Conservation (phyloP, 2,888 invertebrate species). For the Eupithecia vulgata region DNA sequence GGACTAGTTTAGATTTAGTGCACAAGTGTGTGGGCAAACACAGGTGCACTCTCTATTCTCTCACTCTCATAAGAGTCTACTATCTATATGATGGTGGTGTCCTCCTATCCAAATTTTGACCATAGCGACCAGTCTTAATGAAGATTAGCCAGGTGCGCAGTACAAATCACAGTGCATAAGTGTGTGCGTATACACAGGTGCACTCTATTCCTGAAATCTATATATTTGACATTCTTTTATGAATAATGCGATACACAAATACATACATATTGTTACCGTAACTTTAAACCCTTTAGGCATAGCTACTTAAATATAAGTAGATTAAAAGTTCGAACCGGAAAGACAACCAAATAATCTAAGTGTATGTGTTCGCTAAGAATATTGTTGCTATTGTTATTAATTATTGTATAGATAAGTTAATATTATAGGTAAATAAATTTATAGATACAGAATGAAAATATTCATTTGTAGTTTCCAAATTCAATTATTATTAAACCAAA, state of each 20-base stretch:
- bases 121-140: no score
- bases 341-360: conserved; percentile 27
- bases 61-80: no score
- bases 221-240: neutral
- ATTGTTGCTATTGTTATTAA: conserved; percentile 78
- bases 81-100: no score
- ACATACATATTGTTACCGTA: neutral
- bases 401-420: conserved; percentile 58
- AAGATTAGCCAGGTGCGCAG: no score
- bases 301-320: neutral
- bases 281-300: neutral
- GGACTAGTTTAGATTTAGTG: no score
- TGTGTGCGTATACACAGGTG: no score
- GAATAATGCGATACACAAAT: neutral
- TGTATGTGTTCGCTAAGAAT: conserved; percentile 54
- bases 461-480: conserved; percentile 71
- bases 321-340: neutral
- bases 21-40: no score
- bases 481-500: conserved; percentile 66
- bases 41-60: no score
- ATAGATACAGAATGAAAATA: conserved; percentile 71
- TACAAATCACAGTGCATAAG: no score
- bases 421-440: conserved; percentile 66
- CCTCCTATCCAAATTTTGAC: no score
- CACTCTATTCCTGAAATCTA: neutral